These are phyloP conservation scores for Melanerpes aurifrons DNA, from an alignment of 2,113 vertebrate species.

Conservation along the genomic window DNA sequence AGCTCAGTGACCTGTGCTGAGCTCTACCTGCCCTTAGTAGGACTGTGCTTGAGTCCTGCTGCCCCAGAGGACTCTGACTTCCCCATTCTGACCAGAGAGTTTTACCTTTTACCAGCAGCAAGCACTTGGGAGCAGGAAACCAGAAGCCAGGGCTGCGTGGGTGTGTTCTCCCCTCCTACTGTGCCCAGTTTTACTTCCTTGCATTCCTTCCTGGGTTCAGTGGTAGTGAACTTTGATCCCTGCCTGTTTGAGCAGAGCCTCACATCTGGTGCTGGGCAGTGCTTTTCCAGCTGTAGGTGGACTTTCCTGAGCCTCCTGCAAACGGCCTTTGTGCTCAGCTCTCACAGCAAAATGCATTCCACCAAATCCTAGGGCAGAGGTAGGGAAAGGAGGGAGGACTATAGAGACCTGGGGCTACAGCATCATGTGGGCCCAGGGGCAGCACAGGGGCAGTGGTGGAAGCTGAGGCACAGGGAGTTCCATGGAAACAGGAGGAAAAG, in stretches of 20 bases:
- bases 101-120: not conserved
- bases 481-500: too few species aligned
- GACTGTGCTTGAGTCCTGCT: not conserved
- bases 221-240: not conserved
- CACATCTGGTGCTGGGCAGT: not conserved
- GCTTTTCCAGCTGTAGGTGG: not conserved
- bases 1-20: rapidly evolving
- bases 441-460: too few species aligned
- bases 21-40: too few species aligned
- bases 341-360: not conserved
- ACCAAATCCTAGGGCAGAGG: not conserved
- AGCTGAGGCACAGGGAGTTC: too few species aligned
- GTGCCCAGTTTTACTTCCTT: rapidly evolving
- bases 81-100: not conserved
- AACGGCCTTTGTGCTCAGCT: not conserved
- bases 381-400: not conserved
- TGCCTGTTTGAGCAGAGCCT: not conserved
- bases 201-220: not conserved
- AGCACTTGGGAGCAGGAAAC: not conserved
- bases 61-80: not conserved
- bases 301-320: not conserved
- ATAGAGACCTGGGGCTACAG: too few species aligned
- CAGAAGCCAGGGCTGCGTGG: not conserved
- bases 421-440: too few species aligned
- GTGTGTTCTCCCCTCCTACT: not conserved